These are phyloP conservation scores for Mastomys coucha DNA, from an alignment of 2,113 vertebrate genomes.

Conservation along the genomic window DNA sequence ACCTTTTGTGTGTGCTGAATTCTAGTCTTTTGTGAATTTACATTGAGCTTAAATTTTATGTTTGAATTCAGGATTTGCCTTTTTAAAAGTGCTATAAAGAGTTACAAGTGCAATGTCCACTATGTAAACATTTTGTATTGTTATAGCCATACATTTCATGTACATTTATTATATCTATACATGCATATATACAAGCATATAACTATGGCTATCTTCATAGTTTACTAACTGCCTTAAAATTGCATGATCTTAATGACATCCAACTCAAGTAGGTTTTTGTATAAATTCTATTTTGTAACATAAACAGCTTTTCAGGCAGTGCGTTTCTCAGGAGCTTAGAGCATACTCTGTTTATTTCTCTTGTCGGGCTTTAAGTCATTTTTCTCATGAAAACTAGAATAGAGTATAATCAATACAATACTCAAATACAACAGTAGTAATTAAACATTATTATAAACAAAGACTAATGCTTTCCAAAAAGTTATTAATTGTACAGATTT, in stretches of 20 bases:
- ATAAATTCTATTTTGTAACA: constrained; percentile 68
- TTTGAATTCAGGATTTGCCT: constrained; percentile 60
- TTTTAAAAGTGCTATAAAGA: constrained; percentile 58
- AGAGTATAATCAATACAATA: background rate
- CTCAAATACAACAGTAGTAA: constrained; percentile 31
- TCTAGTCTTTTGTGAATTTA: constrained; percentile 52
- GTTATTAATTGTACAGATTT: constrained; percentile 62
- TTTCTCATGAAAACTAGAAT: constrained; percentile 62
- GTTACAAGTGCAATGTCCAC: constrained; percentile 50
- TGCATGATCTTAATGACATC: constrained; percentile 74
- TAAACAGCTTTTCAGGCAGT: constrained; percentile 78
- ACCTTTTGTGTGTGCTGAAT: constrained; percentile 26
- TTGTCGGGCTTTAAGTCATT: constrained; percentile 69
- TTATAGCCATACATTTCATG: constrained; percentile 71
- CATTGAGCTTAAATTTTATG: constrained; percentile 55
- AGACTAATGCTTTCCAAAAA: constrained; percentile 55
- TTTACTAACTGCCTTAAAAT: constrained; percentile 72
- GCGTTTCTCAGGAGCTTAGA: constrained; percentile 76
- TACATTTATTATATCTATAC: constrained; percentile 80
- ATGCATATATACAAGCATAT: constrained; percentile 68
- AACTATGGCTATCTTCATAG: constrained; percentile 60
- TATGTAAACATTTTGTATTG: constrained; percentile 55
- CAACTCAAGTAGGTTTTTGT: constrained; percentile 47
- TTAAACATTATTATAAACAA: constrained; percentile 51
- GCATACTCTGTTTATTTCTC: constrained; percentile 54